A percentile compares a stretch with the other conserved stretches of the same genome.
phyloP scores from a whole-genome alignment of 1,140 invertebrate genomes.

The Drosophila navojoa region DNA sequence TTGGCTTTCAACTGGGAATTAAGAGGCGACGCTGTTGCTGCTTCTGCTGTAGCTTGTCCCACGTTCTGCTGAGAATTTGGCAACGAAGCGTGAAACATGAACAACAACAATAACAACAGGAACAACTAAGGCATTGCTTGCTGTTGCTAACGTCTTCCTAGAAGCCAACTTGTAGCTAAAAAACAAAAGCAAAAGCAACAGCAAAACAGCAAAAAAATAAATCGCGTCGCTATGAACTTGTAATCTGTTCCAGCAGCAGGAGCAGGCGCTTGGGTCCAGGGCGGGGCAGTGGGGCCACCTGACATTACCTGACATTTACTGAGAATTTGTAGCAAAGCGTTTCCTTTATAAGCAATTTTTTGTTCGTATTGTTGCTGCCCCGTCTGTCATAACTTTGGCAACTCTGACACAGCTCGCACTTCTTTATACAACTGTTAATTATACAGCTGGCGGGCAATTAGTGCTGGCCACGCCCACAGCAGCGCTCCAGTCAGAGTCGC shows the following conservation, averaged over 20 bases:
- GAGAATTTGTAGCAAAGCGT: slow-evolving; percentile 36
- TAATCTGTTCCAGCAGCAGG: slow-evolving; percentile 30
- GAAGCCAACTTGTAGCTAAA: slow-evolving; percentile 42
- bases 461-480: slow-evolving; percentile 23
- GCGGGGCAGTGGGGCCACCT: background rate
- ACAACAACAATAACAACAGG: slow-evolving; percentile 33
- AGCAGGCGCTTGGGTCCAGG: background rate
- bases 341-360: slow-evolving; percentile 2
- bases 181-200: slow-evolving; percentile 18
- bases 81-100: slow-evolving; percentile 78
- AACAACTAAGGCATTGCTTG: slow-evolving; percentile 18
- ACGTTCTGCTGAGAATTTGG: slow-evolving; percentile 74
- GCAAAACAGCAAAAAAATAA: slow-evolving; percentile 35
- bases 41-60: slow-evolving; percentile 28
- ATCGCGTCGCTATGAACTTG: slow-evolving; percentile 31
- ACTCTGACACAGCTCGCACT: slow-evolving; percentile 18
- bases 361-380: too few species aligned
- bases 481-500: background rate
- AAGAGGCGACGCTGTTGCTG: slow-evolving; percentile 20
- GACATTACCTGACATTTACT: slow-evolving; percentile 28
- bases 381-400: slow-evolving; percentile 35
- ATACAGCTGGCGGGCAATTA: slow-evolving; percentile 46
- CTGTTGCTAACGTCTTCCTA: slow-evolving; percentile 46
- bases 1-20: slow-evolving; percentile 70
- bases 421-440: slow-evolving; percentile 31